These are phyloP conservation scores for Diploscapter pachys DNA, from an alignment of 1,140 invertebrate species.

Conservation along the genomic window DNA sequence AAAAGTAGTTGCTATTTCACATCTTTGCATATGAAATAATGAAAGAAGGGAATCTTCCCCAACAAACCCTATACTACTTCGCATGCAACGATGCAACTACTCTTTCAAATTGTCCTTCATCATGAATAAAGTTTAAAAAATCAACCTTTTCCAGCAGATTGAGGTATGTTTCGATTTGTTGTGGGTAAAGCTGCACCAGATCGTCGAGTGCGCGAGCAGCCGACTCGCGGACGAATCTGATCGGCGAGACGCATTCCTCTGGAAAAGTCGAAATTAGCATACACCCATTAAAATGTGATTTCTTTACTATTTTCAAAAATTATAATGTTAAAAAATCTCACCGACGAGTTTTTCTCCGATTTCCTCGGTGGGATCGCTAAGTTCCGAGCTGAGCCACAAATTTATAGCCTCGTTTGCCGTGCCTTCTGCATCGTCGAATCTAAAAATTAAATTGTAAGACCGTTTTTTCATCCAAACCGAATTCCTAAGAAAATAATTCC, in stretches of 20 bases:
- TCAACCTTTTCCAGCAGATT: constrained; percentile 16
- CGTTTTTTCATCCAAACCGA: too few species aligned
- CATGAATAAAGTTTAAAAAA: neutral
- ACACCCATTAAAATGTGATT: too few species aligned
- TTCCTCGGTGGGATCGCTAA: neutral
- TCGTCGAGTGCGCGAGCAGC: constrained; percentile 16
- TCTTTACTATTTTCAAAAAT: too few species aligned
- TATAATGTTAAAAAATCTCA: too few species aligned
- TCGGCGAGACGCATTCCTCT: constrained; percentile 60
- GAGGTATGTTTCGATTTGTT: neutral
- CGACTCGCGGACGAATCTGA: constrained; percentile 17
- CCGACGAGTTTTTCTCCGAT: constrained; percentile 1
- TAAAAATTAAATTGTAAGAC: neutral
- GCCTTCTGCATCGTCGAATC: constrained; percentile 6
- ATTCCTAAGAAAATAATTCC: too few species aligned
- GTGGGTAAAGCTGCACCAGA: constrained; percentile 16
- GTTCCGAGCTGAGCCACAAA: neutral
- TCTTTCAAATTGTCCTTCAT: too few species aligned
- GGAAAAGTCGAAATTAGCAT: constrained; percentile 15
- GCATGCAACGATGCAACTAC: too few species aligned
- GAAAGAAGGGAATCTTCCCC: too few species aligned
- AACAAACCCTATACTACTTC: too few species aligned
- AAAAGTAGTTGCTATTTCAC: too few species aligned
- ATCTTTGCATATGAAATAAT: too few species aligned
- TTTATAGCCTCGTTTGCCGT: constrained; percentile 2